Percentiles rank a stretch among this genome's conserved stretches.
Conservation (phyloP, 2,113 vertebrate genomes). For the Diphyllodes magnificus region DNA sequence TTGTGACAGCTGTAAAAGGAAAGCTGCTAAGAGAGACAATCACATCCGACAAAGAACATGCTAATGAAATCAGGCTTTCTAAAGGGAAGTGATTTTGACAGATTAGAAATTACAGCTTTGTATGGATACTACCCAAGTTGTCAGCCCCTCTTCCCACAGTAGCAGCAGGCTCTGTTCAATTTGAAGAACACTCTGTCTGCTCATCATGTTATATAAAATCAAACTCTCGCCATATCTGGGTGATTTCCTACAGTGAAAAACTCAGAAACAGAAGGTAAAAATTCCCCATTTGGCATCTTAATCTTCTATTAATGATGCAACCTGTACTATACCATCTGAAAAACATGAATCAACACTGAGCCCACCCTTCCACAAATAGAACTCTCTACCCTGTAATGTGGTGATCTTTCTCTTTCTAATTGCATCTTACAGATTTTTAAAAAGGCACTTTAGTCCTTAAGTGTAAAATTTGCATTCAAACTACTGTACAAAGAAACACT, state of each 20-base stretch:
- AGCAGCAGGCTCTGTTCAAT: slow-evolving; percentile 69
- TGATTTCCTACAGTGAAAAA: slow-evolving; percentile 62
- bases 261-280: slow-evolving; percentile 62
- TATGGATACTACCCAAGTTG: slow-evolving; percentile 68
- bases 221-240: slow-evolving; percentile 59
- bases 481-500: slow-evolving; percentile 53
- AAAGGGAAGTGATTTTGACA: slow-evolving; percentile 73
- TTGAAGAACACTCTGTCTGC: slow-evolving; percentile 62
- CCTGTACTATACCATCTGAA: slow-evolving; percentile 37
- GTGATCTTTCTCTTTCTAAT: slow-evolving; percentile 48
- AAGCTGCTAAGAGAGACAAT: slow-evolving; percentile 64
- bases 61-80: slow-evolving; percentile 72
- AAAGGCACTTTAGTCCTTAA: slow-evolving; percentile 59
- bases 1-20: slow-evolving; percentile 60
- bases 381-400: slow-evolving; percentile 1
- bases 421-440: slow-evolving; percentile 56
- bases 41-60: slow-evolving; percentile 60
- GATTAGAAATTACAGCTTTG: slow-evolving; percentile 71
- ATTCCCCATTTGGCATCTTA: slow-evolving; percentile 55
- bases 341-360: slow-evolving; percentile 58
- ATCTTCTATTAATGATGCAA: slow-evolving; percentile 59
- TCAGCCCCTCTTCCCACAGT: slow-evolving; percentile 58
- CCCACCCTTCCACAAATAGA: slow-evolving; percentile 24
- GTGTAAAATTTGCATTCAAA: slow-evolving; percentile 49
- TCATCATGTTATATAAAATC: slow-evolving; percentile 62